Base-by-base conservation (phyloP, 2,888 invertebrate genomes). In the Tortricodes alternella region DNA sequence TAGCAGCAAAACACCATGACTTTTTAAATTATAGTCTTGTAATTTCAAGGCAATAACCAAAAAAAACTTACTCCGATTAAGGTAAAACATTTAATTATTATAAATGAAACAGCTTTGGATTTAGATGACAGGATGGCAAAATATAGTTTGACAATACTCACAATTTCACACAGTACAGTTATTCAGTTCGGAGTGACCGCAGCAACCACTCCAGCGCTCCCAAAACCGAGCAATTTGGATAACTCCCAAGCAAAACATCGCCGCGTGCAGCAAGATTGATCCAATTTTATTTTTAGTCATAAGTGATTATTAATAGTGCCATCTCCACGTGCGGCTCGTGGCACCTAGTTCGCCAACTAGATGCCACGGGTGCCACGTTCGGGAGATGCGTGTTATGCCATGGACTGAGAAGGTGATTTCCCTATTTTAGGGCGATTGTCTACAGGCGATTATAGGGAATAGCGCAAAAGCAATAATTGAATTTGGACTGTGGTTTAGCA, bases 211-310 rank as follows among this genome's bases (percentile, higher is more conserved):
- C 29, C 29, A 4, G 4, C 29, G 11, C n/a, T 29, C 29, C 21
- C 29, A 29, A 29, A 29, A 9, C 29, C 0, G 29, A 29, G 11
- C 4, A 4, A n/a, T 29, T 29, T 29, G 34, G 34, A 15, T 18
- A 18, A 29, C 44, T 44, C 18, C 8, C 21, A 15, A 23, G 24
- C 24, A n/a, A 18, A 44, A 44, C 27, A 23, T 11, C 27, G 2
- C 6, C 39, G 39, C 39, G 8, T 19, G 21, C 39, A 15, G 15
- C 39, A 21, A 39, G 24, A 23, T 39, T 6, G 41, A 1, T 44
- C 44, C 29, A 44, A 44, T 18, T n/a, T 18, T 44, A 44, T 27
- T 27, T 19, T 13, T 24, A 27, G 11, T 21, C 39, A 24, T 44
- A 44, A 44, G 29, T 18, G 29, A 29, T 18, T 11, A 19, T 11